Evolutionary conservation across 2,113 vertebrate species (phyloP), one percentile per base, ranked within the genome.

Genomic region (Zeus faber): DNA sequence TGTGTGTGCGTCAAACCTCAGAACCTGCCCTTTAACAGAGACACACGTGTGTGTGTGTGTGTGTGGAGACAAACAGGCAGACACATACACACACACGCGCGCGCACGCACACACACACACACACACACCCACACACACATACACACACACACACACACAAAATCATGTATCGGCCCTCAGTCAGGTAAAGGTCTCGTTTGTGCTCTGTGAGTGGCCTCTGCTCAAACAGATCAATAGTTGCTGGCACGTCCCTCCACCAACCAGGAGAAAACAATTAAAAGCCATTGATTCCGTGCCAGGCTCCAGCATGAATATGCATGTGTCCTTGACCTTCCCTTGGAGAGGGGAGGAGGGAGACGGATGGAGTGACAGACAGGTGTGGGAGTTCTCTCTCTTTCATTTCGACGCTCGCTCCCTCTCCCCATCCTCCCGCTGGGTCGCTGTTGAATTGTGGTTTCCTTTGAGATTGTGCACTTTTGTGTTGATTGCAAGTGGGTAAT

Each of bases 261-360:
- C 90, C 90, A 90, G 93, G 92, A 95, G 82, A 94, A 93, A 98
- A 95, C 94, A 95, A 97, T 96, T 98, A 97, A 95, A 96, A 94
- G 80, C 81, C 78, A 98, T 98, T 91, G 93, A 97, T 95, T 90
- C 85, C 78, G 86, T 90, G 91, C 89, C 87, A 81, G 84, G 88
- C 89, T 72, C 56, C 54, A 29, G 87, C 81, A 94, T 97, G 93
- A 96, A 97, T 98, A 97, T 97, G 93, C 95, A 97, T 95, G 91
- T 94, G 93, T 94, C 94, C 95, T 97, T 98, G 93, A 96, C 85
- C 84, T 88, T 85, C 83, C 75, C 65, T 62, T 56, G 66, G 45
- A 76, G 68, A 64, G 65, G 54, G 54, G 65, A 71, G 13, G 26
- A 44, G 48, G 47, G 58, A 70, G 47, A 58, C 49, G 62, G 57